Conservation (phyloP, 1,140 invertebrate genomes). For the Ganaspis sp. region DNA sequence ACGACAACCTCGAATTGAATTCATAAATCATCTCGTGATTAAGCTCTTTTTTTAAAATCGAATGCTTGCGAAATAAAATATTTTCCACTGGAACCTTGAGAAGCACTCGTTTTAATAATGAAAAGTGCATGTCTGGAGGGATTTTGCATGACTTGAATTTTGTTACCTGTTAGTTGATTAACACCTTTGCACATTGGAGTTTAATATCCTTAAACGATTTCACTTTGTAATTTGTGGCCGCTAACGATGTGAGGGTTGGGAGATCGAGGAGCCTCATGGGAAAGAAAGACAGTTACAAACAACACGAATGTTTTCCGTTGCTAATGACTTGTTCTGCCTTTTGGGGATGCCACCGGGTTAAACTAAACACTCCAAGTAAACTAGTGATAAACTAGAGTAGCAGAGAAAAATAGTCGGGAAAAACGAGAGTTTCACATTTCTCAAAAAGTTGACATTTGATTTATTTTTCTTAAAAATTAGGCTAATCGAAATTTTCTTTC, state of each 20-base stretch:
- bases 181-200: background rate
- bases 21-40: background rate
- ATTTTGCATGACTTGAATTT: background rate
- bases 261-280: background rate
- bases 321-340: constrained; percentile 25
- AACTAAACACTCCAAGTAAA: constrained; percentile 1
- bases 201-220: constrained; percentile 28
- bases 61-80: no score
- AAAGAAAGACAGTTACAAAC: constrained; percentile 29
- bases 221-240: constrained; percentile 8
- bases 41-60: no score
- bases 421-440: no score
- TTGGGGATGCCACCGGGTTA: background rate
- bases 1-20: background rate
- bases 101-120: background rate
- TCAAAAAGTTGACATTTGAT: no score
- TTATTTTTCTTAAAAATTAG: background rate
- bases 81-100: no score
- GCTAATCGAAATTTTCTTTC: background rate
- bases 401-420: background rate
- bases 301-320: constrained; percentile 25
- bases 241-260: background rate
- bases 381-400: background rate
- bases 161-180: background rate
- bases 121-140: background rate